Evolutionary conservation across 2,113 vertebrate genomes (phyloP), one percentile per base, ranked within the genome.

Genomic region (Phocoena phocoena): DNA sequence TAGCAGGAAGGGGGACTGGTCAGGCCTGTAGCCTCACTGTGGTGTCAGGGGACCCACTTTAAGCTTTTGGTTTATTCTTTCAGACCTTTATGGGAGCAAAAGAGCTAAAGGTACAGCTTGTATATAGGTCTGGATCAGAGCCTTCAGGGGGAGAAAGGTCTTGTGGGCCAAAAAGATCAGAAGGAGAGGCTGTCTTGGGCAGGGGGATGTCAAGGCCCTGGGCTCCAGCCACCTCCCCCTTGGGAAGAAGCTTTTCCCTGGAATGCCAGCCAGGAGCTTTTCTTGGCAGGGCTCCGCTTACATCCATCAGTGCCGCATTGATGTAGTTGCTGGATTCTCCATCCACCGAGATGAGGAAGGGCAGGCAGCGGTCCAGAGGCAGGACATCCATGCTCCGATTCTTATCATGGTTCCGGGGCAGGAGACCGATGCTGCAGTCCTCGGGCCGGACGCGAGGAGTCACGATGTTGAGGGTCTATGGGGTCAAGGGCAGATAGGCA

Each of bases 291-390:
- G 68, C 2, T 84, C 67, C 77, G 96, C 99, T 99, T 98, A 99
- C 99, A 5, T 99, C 99, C 99, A 99, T 99, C 95, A 99, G 98
- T 0, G 99, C 99, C 50, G 99, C 99, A 0, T 99, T 99, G 98
- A 99, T 99, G 98, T 99, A 99, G 97, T 99, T 99, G 98, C 99
- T 99, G 86, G 99, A 99, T 96, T 99, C 99, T 0, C 99, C 99
- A 1, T 99, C 99, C 92, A 99, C 99, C 0, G 99, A 99, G 98
- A 99, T 99, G 97, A 99, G 99, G 98, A 99, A 99, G 55, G 99
- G 99, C 90, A 99, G 99, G 97, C 99, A 99, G 90, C 99, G 99
- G 98, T 99, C 99, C 74, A 99, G 99, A 5, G 99, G 99, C 25
- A 99, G 98, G 65, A 99, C 99, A 2, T 99, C 99, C 99, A 99